A percentile compares a stretch with the other conserved stretches of the same genome.
These are phyloP conservation scores for Carcina quercana DNA, from an alignment of 2,888 invertebrate species.

Conservation along the genomic window DNA sequence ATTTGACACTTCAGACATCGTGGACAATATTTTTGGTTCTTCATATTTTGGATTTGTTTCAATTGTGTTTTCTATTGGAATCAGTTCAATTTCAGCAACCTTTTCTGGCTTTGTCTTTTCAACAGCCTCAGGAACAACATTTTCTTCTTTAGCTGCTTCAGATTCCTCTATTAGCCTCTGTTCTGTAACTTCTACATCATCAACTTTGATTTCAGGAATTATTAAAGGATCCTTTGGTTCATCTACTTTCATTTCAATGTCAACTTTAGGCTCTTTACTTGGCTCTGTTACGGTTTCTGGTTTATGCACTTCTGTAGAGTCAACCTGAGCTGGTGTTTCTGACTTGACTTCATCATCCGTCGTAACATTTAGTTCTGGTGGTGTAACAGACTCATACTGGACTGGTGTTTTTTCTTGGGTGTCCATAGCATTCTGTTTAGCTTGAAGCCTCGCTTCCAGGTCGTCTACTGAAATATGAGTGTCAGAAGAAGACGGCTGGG, in stretches of 20 bases:
- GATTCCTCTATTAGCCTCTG: slow-evolving; percentile 44
- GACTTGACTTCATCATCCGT: slow-evolving; percentile 34
- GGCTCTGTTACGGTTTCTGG: slow-evolving; percentile 9
- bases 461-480: slow-evolving; percentile 56
- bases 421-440: slow-evolving; percentile 58
- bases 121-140: slow-evolving; percentile 17
- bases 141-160: slow-evolving; percentile 17
- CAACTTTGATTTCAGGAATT: slow-evolving; percentile 61
- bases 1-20: slow-evolving; percentile 50
- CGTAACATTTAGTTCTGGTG: slow-evolving; percentile 40
- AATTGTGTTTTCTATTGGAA: slow-evolving; percentile 46
- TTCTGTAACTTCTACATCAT: slow-evolving; percentile 62
- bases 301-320: slow-evolving; percentile 13
- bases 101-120: slow-evolving; percentile 21
- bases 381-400: slow-evolving; percentile 48
- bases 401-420: slow-evolving; percentile 38
- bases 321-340: slow-evolving; percentile 20
- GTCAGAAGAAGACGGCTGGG: slow-evolving; percentile 59
- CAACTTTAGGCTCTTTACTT: slow-evolving; percentile 30
- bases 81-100: slow-evolving; percentile 34
- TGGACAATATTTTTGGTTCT: slow-evolving; percentile 48
- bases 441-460: slow-evolving; percentile 56
- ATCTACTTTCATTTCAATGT: slow-evolving; percentile 41
- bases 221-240: slow-evolving; percentile 25
- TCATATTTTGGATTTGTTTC: no score